Evolutionary conservation across 1,140 invertebrate species (phyloP), one percentile per base, ranked within the genome.

Genomic region (Rhyacophila brunnea): DNA sequence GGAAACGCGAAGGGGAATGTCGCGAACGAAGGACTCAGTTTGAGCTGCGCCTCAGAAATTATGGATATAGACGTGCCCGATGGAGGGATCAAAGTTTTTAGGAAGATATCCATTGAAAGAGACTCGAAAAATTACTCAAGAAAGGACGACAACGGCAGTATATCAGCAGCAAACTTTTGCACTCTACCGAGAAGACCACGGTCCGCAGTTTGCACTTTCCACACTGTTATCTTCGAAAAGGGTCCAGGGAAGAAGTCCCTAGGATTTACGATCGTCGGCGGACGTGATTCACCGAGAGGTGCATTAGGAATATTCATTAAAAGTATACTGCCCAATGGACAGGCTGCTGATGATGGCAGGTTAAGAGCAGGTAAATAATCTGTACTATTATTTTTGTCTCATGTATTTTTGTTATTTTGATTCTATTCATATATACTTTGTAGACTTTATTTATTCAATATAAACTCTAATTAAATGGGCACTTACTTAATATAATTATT

Each of bases 181-280:
- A 88, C 87, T 1, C 68, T 89, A 10, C 87, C 87, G 1, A 73
- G 87, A 58, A 78, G 85, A 68, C 87, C 87, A 0, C 77, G 84
- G 48, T 88, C 81, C 1, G 79, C 84, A 0, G 77, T 85, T 4
- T 83, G 86, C 15, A 85, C 85, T 0, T 88, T 89, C 60, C 81
- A 87, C 64, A 89, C 86, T 0, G 86, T 92, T 0, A 84, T 88
- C 0, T 90, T 93, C 66, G 83, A 91, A 66, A 95, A 95, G 71
- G 92, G 92, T 3, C 82, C 84, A 1, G 89, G 89, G 3, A 89
- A 89, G 66, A 93, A 93, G 71, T 91, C 90, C 0, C 77, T 95
- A 1, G 92, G 93, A 6, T 96, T 96, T 69, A 94, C 90, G 44
- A 93, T 96, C 62, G 93, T 96, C 0, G 94, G 93, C 6, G 93